Evolutionary conservation across 2,113 vertebrate species (phyloP), one percentile per base, ranked within the genome.

Genomic region (Alethe castanea): DNA sequence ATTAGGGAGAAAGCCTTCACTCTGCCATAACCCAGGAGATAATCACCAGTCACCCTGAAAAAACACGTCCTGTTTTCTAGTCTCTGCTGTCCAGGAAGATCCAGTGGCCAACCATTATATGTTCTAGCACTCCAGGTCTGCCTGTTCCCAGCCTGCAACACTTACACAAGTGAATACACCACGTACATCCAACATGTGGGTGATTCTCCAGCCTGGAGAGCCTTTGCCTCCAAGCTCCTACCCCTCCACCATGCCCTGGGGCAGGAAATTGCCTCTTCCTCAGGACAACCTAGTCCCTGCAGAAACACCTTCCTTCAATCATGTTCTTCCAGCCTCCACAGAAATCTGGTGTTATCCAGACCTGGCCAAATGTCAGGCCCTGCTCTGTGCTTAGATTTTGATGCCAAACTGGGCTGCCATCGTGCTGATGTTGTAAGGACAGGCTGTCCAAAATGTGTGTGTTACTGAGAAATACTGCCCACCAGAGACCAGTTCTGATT

Each of bases 391-490:
- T 78, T 40, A 57, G 64, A 80, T 48, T 81, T 83, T 48, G 65
- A 54, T 60, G 78, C 24, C 42, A 62, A 88, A 52, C 19, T 24
- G 64, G 52, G 60, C 82, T 92, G 67, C n/a, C 48, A 80, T 19
- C 26, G 50, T 0, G 1, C 28, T 14, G 52, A 77, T 40, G 45
- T 50, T 38, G 7, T 77, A 88, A 77, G 60, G 44, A 47, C 26
- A 48, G 40, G 82, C 67, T 78, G 67, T 35, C 60, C 71, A 92
- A 86, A 86, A 77, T 0, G 11, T 72, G 54, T 1, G 0, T 29
- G 62, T 70, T 94, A 88, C 76, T 45, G 67, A 78, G 72, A 90
- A 95, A 52, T 74, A 90, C 31, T 64, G 88, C 76, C 79, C 92
- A 91, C 33, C 60, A 88, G 90, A 64, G 88, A 83, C 47, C 36